Evolutionary conservation across 2,888 invertebrate species (phyloP), one percentile per base, ranked within the genome.

Genomic region (Caenorhabditis uteleia): DNA sequence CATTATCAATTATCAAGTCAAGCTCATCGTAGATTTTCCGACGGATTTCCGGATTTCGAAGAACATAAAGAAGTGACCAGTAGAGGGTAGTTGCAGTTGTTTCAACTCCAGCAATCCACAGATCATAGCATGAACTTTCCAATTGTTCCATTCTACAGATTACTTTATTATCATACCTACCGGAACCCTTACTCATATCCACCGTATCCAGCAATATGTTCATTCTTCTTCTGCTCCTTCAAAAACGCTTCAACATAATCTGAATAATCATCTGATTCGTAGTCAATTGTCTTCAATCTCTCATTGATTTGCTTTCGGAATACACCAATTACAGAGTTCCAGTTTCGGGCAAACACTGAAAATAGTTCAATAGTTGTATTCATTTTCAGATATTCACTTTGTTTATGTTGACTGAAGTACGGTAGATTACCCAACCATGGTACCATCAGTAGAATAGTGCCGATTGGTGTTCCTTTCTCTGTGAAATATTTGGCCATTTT

Each of bases 31-130:
- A 54, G 6, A 68, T 47, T 29, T 66, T 67, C 14, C 46, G 7
- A 2, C 33, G 53, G 3, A 71, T 68, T 45, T 71, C 43, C 0
- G 61, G 61, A 50, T 68, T 43, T 12, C 39, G 23, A 18, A 68
- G 31, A 10, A 70, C 56, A 33, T 70, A 62, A 2, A 55, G 33
- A n/a, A 71, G 45, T 12, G 66, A 59, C 74, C 74, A 74, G 36
- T 60, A 56, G 21, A 72, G 46, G 3, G 74, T 72, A 40, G 55
- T 67, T 5, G 74, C 49, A 5, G 71, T 72, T 1, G 74, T 74
- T 40, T 74, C 74, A 59, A 68, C 68, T 31, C 74, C 74, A 18
- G 74, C 74, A 1, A 68, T 49, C 74, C 74, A 74, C 8, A 74
- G 48, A 34, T 74, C 74, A 20, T 68, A 60, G 29, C 65, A 65